These are phyloP conservation scores for Osmoderma eremita DNA, from an alignment of 2,888 invertebrate genomes.

Conservation along the genomic window DNA sequence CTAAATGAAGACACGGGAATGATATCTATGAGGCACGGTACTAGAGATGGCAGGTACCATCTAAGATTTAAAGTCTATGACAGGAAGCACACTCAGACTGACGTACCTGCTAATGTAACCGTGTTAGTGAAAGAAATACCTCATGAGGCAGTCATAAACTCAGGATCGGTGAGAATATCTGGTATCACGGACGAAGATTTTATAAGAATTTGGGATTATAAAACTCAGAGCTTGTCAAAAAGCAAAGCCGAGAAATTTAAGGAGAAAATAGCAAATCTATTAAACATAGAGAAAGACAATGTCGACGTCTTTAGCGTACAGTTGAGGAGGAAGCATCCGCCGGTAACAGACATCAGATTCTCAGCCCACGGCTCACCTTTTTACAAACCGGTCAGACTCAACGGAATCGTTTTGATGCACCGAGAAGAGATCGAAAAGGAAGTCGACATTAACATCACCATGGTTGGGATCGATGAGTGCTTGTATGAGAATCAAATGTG, in stretches of 20 bases:
- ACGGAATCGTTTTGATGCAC: slow-evolving; percentile 93
- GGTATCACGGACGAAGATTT: slow-evolving; percentile 97
- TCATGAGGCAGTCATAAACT: slow-evolving; percentile 94
- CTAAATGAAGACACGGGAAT: slow-evolving; percentile 92
- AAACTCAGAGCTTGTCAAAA: slow-evolving; percentile 82
- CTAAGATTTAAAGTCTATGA: slow-evolving; percentile 90
- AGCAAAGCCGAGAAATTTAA: slow-evolving; percentile 92
- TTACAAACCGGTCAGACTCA: slow-evolving; percentile 92
- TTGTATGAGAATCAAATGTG: slow-evolving; percentile 94
- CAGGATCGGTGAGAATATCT: slow-evolving; percentile 91
- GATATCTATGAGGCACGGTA: slow-evolving; percentile 95
- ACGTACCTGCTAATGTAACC: slow-evolving; percentile 96
- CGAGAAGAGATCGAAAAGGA: slow-evolving; percentile 92
- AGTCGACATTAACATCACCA: slow-evolving; percentile 95
- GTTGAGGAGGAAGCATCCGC: slow-evolving; percentile 84
- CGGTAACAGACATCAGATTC: slow-evolving; percentile 91
- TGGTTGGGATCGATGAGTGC: slow-evolving; percentile 98
- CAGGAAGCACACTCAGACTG: slow-evolving; percentile 92
- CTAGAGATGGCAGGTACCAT: slow-evolving; percentile 86
- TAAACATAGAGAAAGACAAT: slow-evolving; percentile 87
- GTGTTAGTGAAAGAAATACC: slow-evolving; percentile 94
- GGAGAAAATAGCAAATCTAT: slow-evolving; percentile 85
- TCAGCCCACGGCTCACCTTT: slow-evolving; percentile 96
- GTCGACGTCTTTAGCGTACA: slow-evolving; percentile 98
- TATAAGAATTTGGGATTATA: slow-evolving; percentile 93